phyloP scores from a whole-genome alignment of 2,113 vertebrate species.

The Setophaga coronata region DNA sequence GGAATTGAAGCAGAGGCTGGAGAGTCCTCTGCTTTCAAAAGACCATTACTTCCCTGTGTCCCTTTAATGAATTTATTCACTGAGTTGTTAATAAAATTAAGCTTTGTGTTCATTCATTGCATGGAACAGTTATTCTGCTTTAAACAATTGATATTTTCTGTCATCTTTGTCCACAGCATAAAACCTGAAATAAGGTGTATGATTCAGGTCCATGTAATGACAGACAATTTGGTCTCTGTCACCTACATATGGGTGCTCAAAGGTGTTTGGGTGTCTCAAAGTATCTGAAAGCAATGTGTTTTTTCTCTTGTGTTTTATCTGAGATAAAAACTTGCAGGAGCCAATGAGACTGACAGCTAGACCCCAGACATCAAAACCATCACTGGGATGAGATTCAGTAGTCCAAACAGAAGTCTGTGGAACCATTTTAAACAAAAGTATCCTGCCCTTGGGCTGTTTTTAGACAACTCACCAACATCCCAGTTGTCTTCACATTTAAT shows the following conservation, averaged over 20 bases:
- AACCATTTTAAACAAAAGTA: not conserved
- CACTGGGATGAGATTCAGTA: not conserved
- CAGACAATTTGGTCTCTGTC: not conserved
- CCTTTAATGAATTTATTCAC: not conserved
- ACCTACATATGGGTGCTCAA: not conserved
- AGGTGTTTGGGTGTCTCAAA: not conserved
- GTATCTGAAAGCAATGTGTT: not conserved
- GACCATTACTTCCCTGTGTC: not conserved
- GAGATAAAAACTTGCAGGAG: not conserved
- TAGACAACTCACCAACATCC: not conserved
- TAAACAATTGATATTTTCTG: not conserved
- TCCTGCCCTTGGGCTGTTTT: not conserved
- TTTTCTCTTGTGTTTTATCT: not conserved
- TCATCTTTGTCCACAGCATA: not conserved
- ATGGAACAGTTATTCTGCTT: not conserved
- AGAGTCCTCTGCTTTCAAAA: not conserved
- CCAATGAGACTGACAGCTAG: not conserved
- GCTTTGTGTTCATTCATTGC: not conserved
- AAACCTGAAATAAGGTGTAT: not conserved
- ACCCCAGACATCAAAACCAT: not conserved
- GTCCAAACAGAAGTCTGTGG: not conserved
- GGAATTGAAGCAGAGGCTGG: not conserved
- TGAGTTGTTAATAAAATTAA: not conserved
- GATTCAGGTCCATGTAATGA: not conserved
- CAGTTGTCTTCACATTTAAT: not conserved